Base-by-base conservation (phyloP, 30 jellyfish, hydroid and myxozoan genomes). In the Cassiopea xamachana region DNA sequence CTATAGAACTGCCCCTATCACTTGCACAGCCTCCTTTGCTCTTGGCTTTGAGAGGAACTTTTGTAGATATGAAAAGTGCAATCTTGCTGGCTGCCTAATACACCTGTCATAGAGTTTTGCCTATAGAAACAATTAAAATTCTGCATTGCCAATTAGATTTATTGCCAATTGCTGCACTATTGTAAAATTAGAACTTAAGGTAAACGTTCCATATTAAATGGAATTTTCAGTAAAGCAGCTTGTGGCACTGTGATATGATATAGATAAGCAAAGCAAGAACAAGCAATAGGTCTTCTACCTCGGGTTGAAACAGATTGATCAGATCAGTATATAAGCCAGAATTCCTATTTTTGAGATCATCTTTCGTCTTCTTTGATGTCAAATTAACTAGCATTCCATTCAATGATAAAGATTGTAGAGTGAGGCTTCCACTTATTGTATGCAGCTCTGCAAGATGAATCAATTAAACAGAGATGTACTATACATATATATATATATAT, bases 321-420 rank as follows among this genome's bases (percentile, higher is more conserved):
- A 73, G 15, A 39, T 50, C 82, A 39, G 9, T 73, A 73, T 73
- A 73, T n/a, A 73, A 58, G 17, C 19, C 51, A 6, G 82, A 73
- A n/a, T 49, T 73, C 14, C 16, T 47, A 73, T 73, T 73, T 15
- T 19, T 73, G 7, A 73, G 55, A 73, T 73, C 82, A 73, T 73
- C 82, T 73, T 73, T 73, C 44, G 82, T 27, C 10, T 79, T 60
- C 4, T 43, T 16, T 49, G 87, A 79, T 7, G 62, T 79, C 49
- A 60, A 17, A 79, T 79, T 71, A 51, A 79, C 27, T 19, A 16
- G 51, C 16, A 7, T 1, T 79, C 87, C 87, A 48, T 79, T 79
- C 51, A 49, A 39, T 27, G 59, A 1, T 69, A 79, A 59, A 7
- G 59, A 47, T 7, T 75, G 87, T 76, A 79, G 1, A 17, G 87